These are phyloP conservation scores for Zenarchopterus dispar DNA, from an alignment of 2,797 vertebrate species.

Conservation along the genomic window DNA sequence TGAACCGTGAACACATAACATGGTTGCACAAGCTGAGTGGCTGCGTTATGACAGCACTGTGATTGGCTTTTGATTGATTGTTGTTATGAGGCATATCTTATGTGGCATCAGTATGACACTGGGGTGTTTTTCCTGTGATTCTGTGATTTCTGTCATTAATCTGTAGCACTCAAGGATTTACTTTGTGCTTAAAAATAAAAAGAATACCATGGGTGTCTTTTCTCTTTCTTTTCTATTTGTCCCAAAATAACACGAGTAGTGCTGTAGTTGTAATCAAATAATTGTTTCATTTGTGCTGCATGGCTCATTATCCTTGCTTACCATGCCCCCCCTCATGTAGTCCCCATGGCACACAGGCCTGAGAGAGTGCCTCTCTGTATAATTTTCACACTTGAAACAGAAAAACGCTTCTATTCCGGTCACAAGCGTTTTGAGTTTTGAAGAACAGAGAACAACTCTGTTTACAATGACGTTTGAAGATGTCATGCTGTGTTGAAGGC, in stretches of 20 bases:
- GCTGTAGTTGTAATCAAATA: constrained; percentile 43
- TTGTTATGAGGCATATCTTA: background rate
- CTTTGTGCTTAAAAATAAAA: background rate
- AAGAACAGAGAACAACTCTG: constrained; percentile 40
- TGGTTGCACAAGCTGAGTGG: constrained; percentile 1
- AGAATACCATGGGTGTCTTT: background rate
- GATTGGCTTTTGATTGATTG: constrained; percentile 18
- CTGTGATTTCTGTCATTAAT: constrained; percentile 1
- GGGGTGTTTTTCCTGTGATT: background rate
- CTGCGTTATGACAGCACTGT: constrained; percentile 7
- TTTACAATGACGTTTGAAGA: constrained; percentile 41
- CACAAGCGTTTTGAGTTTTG: constrained; percentile 19
- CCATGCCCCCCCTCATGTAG: constrained; percentile 30
- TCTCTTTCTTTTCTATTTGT: constrained; percentile 4
- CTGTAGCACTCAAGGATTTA: background rate
- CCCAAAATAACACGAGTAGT: constrained; percentile 9
- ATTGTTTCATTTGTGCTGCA: constrained; percentile 33
- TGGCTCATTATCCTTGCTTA: constrained; percentile 53
- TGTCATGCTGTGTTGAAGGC: constrained; percentile 24
- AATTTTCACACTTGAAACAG: constrained; percentile 37
- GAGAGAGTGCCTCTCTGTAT: constrained; percentile 51
- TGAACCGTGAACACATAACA: background rate
- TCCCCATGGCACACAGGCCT: constrained; percentile 40
- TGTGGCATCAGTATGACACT: constrained; percentile 8
- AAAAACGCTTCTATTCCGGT: constrained; percentile 10